Evolutionary conservation across 2,797 vertebrate species (phyloP).

Genomic region (Paedocypris micromegethes): DNA sequence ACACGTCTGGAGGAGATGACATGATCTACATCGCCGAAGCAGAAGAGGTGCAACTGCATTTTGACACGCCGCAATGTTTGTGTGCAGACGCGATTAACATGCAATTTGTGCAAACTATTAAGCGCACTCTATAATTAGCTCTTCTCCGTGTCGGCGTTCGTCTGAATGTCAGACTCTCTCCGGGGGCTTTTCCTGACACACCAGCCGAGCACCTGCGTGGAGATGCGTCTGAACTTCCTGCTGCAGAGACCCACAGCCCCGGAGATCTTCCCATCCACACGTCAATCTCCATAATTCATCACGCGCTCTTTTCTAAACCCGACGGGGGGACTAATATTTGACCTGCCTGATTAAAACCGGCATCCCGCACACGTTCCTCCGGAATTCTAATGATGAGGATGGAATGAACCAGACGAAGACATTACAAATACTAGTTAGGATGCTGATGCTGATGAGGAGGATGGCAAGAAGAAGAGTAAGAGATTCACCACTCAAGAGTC

Average conservation of each 20-base stretch:
- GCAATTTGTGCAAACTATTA: not conserved
- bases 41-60: not conserved
- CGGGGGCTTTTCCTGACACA: constrained; percentile 12
- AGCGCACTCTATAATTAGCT: too few species aligned
- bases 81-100: not conserved
- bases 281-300: constrained; percentile 3
- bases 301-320: not conserved
- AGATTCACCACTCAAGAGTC: not conserved
- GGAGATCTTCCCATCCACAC: constrained; percentile 1
- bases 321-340: constrained; percentile 11
- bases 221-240: constrained; percentile 43
- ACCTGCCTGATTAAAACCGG: constrained; percentile 21
- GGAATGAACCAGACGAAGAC: not conserved
- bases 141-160: too few species aligned
- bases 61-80: too few species aligned
- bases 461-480: too few species aligned
- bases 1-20: constrained; percentile 41
- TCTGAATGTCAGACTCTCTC: constrained; percentile 22
- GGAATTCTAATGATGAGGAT: constrained; percentile 2
- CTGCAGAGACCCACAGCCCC: constrained; percentile 19
- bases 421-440: too few species aligned
- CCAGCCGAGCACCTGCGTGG: constrained; percentile 32
- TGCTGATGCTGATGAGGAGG: too few species aligned
- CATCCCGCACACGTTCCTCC: not conserved
- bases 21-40: constrained; percentile 6